A percentile compares a stretch with the other conserved stretches of the same genome.
These are phyloP conservation scores for Hypanus sabinus DNA, from an alignment of 2,113 vertebrate species.

Conservation along the genomic window DNA sequence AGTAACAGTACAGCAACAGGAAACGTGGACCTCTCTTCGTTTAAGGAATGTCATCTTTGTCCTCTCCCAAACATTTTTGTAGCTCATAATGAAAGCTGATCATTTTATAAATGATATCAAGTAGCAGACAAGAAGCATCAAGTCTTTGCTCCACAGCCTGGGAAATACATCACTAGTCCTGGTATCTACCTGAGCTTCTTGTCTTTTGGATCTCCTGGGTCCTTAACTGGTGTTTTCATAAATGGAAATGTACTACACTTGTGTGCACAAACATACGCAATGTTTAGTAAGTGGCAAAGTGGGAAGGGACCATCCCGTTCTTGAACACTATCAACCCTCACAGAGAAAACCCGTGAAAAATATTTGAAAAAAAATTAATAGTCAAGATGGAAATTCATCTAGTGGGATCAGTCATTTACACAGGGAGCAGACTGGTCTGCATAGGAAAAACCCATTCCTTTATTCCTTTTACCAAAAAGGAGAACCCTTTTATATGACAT, in stretches of 20 bases:
- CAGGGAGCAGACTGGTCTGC: neutral
- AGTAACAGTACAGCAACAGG: neutral
- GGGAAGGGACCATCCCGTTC: neutral
- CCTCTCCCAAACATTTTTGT: neutral
- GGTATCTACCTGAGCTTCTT: neutral
- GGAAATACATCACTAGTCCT: neutral
- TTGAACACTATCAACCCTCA: slow-evolving; percentile 1
- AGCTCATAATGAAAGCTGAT: neutral
- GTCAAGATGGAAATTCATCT: neutral
- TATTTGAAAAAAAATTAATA: neutral
- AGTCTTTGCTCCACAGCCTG: neutral
- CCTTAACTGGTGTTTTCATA: neutral
- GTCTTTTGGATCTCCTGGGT: neutral
- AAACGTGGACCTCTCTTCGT: neutral
- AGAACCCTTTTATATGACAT: slow-evolving; percentile 57
- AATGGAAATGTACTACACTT: neutral
- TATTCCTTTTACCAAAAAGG: slow-evolving; percentile 47
- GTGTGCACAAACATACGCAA: neutral
- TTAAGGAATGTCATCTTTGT: neutral
- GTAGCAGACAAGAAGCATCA: neutral
- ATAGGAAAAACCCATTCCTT: neutral
- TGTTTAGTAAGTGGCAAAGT: neutral
- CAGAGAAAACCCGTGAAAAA: neutral
- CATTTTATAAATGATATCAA: neutral
- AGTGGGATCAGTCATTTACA: neutral